phyloP scores from a whole-genome alignment of 2,113 vertebrate species.

The Aptenodytes patagonicus region DNA sequence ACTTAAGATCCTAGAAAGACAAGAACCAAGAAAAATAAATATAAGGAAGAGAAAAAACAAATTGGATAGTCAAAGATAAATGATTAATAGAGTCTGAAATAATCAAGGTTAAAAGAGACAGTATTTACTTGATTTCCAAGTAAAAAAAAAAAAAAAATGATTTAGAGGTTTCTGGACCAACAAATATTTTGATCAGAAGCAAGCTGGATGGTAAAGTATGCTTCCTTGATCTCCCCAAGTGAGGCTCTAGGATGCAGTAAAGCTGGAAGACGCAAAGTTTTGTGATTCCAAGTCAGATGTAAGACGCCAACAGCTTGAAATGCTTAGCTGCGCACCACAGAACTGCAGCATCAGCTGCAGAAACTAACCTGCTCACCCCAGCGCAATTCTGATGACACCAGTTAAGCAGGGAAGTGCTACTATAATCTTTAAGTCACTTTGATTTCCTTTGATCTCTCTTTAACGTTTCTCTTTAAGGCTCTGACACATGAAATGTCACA shows the following conservation, averaged over 20 bases:
- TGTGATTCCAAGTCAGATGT: background rate
- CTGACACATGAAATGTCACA: background rate
- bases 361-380: background rate
- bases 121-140: background rate
- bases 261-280: background rate
- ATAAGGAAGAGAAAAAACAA: background rate
- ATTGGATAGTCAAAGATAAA: background rate
- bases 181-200: background rate
- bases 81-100: background rate
- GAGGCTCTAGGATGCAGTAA: background rate
- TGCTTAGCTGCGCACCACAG: background rate
- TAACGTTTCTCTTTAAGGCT: background rate
- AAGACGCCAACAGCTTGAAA: background rate
- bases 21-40: background rate
- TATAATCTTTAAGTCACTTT: background rate
- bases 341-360: background rate
- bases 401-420: background rate
- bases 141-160: background rate
- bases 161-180: background rate
- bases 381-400: background rate
- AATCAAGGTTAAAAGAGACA: background rate
- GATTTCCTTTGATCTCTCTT: background rate
- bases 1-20: background rate
- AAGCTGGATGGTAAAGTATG: background rate
- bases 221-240: background rate